These are phyloP conservation scores for Megaustenia siamemsis DNA, from an alignment of 2,888 invertebrate genomes.

Conservation along the genomic window DNA sequence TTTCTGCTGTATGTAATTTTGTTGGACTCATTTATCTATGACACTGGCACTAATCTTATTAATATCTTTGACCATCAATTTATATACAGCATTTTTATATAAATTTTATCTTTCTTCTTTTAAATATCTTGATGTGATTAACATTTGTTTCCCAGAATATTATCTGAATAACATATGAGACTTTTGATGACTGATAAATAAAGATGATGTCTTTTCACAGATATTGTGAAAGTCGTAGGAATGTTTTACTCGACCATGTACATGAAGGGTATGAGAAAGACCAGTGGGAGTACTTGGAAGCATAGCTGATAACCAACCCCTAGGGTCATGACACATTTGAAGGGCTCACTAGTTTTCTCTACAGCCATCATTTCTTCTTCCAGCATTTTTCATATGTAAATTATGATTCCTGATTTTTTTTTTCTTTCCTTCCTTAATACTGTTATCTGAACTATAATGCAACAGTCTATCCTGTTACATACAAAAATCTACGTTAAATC, in stretches of 20 bases:
- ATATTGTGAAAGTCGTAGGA: constrained; percentile 98
- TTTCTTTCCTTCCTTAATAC: not conserved
- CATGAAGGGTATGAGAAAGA: constrained; percentile 99
- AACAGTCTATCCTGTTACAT: not conserved
- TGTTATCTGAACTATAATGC: not conserved
- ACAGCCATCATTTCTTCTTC: constrained; percentile 17
- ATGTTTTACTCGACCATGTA: constrained; percentile 96
- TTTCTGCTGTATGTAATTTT: too few species aligned
- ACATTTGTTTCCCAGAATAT: too few species aligned
- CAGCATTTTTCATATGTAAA: constrained; percentile 13
- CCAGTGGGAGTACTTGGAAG: constrained; percentile 88
- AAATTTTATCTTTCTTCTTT: too few species aligned
- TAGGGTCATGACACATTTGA: constrained; percentile 21
- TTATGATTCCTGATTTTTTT: not conserved
- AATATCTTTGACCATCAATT: too few species aligned
- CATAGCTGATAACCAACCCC: not conserved
- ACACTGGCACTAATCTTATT: too few species aligned
- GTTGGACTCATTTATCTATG: too few species aligned
- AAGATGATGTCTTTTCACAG: constrained; percentile 84
- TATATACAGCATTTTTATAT: too few species aligned
- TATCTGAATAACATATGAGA: too few species aligned
- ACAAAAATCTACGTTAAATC: not conserved
- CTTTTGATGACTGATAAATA: too few species aligned
- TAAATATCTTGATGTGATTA: too few species aligned
- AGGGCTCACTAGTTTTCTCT: constrained; percentile 27